These are phyloP conservation scores for Metaphire vulgaris DNA, from an alignment of 1,140 invertebrate species.

Conservation along the genomic window DNA sequence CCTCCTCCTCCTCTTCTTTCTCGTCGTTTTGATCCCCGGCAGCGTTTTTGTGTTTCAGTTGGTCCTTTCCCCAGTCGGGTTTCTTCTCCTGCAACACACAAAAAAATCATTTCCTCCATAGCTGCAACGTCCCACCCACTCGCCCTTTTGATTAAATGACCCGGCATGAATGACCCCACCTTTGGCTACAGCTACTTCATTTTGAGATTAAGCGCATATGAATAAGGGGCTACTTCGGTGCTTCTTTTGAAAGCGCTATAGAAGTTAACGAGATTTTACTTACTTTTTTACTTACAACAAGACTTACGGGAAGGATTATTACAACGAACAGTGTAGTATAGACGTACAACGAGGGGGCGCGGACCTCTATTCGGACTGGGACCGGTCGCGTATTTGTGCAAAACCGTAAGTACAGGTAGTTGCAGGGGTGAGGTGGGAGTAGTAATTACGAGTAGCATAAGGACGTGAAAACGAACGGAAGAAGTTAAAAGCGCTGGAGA, in stretches of 20 bases:
- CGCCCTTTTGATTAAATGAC: too few species aligned
- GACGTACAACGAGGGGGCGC: neutral
- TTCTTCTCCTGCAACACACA: constrained; percentile 8
- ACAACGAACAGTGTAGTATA: neutral
- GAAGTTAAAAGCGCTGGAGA: too few species aligned
- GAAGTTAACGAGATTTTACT: too few species aligned
- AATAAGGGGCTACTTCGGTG: too few species aligned
- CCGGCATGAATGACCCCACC: too few species aligned
- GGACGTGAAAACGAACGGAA: neutral
- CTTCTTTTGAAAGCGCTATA: too few species aligned
- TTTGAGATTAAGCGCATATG: too few species aligned
- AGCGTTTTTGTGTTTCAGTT: constrained; percentile 13
- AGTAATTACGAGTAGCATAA: neutral
- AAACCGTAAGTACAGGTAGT: neutral
- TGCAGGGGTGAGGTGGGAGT: neutral
- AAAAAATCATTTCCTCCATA: too few species aligned
- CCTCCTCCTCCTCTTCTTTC: neutral
- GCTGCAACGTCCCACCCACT: too few species aligned
- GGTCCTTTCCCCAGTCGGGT: constrained; percentile 14
- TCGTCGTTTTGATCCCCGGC: neutral
- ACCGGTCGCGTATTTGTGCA: neutral
- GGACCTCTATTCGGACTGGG: neutral
- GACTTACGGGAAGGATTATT: neutral
- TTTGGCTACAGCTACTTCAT: too few species aligned
- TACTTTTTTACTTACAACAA: too few species aligned